Base-by-base conservation (phyloP, 2,113 vertebrate species). In the Tupaia chinensis region DNA sequence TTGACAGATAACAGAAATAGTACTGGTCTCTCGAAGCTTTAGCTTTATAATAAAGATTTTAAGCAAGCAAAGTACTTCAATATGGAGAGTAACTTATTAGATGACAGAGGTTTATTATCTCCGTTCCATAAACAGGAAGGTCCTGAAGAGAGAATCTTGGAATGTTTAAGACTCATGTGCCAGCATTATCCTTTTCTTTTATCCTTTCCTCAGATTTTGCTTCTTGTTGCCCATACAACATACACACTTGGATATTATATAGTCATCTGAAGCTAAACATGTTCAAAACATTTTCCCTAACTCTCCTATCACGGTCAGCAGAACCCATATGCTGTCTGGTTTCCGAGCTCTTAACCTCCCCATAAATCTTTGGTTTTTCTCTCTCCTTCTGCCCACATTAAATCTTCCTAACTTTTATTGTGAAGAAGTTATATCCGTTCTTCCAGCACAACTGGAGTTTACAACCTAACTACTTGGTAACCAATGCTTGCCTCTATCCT, bases 31-130 rank as follows among this genome's bases (percentile, higher is more conserved):
- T 84, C 94, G 92, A 91, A 97, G 84, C 16, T 93, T 92, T 84
- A 87, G 68, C 90, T 88, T 95, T 96, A 94, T 17, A 69, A 61
- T 78, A 91, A 89, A 77, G 96, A 93, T 77, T 88, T 84, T 86
- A 89, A 94, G 72, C 53, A 60, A 78, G 79, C 44, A 94, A 95
- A 96, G 96, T 84, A 94, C 68, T 97, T 91, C 53, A 91, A 96
- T 95, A 96, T 78, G 74, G 58, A 95, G 19, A 76, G 29, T 80
- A 92, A 95, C 72, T 87, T 58, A 84, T 91, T 69, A 91, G 17
- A 83, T 93, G 58, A 89, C 76, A 94, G 53, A 27, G 88, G 20
- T 83, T 97, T 70, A 91, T 96, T 95, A 96, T 63, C 69, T 95
- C 78, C 72, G 79, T 72, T 89, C 69, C 70, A 94, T 69, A 97